Evolutionary conservation across 2,113 vertebrate genomes (phyloP), one percentile per base, ranked within the genome.

Genomic region (Pachycephala philippinensis): DNA sequence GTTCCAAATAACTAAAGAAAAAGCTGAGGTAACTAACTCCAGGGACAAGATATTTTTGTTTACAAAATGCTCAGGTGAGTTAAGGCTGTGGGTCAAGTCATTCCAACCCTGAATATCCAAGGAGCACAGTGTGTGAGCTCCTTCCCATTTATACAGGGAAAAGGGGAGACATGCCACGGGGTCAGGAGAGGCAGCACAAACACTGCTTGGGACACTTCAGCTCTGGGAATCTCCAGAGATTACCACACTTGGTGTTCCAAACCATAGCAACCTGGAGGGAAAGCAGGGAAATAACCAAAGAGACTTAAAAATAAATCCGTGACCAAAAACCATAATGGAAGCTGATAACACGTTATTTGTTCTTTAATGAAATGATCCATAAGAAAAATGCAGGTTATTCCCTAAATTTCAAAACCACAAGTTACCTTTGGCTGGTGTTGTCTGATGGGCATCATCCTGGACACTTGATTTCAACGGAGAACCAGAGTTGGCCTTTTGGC

Each of bases 341-440:
- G 20, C 13, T 31, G 52, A 23, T 1, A 60, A 44, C 8, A 16
- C 17, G 13, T 10, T 10, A 24, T 15, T 44, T 63, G 35, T 42
- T 33, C 11, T 56, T 72, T 57, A 61, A 45, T 17, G 52, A 47
- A 71, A 91, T 15, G 39, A 88, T 44, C 44, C 14, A 1, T 40
- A 61, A 39, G 50, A 74, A 89, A 78, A 93, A 80, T 7, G n/a
- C 30, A 92, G 3, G 17, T 7, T 47, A 24, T 1, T 61, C 13
- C 21, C 50, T 22, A 60, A 50, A 69, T 33, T 42, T 22, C 18
- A 11, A 26, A 15, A 33, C 6, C 15, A 37, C 22, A 40, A 74
- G 33, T 23, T 95, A 98, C 98, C 97, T 97, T 98, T 98, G 68
- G 59, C 27, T 3, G 95, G 78, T 16, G 96, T 60, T 60, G 97